Evolutionary conservation across 2,113 vertebrate genomes (phyloP), one percentile per base, ranked within the genome.

Genomic region (Rhodinocichla rosea): DNA sequence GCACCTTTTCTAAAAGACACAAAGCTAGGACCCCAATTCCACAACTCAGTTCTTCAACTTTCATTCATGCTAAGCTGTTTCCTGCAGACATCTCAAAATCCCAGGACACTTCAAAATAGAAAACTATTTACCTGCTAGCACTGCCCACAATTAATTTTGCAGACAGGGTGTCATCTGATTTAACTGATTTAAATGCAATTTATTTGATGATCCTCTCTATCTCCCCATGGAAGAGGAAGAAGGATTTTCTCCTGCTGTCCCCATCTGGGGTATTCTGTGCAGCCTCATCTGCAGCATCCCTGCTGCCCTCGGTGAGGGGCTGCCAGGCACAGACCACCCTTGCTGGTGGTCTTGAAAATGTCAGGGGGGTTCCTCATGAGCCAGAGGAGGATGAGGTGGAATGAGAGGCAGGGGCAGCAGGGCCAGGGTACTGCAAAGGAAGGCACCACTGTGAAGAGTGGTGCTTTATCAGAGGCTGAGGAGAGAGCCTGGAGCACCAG

Each of bases 401-500:
- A 45, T 17, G 23, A 42, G 57, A 47, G 24, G 56, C 78, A 91
- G 80, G 64, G 69, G 76, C 47, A 70, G 60, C 9, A 5, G 67
- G 33, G 24, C 13, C 4, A 0, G 23, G 19, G 15, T 21, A 18
- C 60, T 53, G 78, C 3, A 0, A 37, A 21, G 42, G 35, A 92
- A 70, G 33, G 35, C 26, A 27, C 26, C 1, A 0, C 26, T 0
- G 0, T 4, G 14, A 35, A 65, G 53, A 53, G 37, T 1, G 7
- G 56, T 39, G 35, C 47, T 50, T 73, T 1, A 1, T 39, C 2
- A 30, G 55, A 83, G 76, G 37, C 71, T 50, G 57, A 79, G 74
- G 44, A 87, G 40, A 40, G 18, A 87, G 79, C 47, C 63, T 80
- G 80, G 74, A 73, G 44, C 1, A 4, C 39, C 80, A 69, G 86